Conservation (phyloP, 2,797 vertebrate genomes). For the Thaleichthys pacificus region DNA sequence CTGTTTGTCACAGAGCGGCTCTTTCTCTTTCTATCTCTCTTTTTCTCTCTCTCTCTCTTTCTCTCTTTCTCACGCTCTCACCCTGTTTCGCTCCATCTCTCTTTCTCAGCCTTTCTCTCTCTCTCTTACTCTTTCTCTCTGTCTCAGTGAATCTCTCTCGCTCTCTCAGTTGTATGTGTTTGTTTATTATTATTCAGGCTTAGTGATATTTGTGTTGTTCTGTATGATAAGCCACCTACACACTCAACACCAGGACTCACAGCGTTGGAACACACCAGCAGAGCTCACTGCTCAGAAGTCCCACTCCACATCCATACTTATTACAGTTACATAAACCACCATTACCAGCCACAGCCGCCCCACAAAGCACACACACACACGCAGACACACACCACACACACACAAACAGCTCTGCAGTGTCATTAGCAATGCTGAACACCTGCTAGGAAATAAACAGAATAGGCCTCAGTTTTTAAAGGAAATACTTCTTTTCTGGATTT, state of each 20-base stretch:
- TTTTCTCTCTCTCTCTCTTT: constrained; percentile 7
- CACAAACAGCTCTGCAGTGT: not conserved
- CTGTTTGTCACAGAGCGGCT: constrained; percentile 12
- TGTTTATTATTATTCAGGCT: constrained; percentile 44
- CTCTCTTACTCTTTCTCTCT: not conserved
- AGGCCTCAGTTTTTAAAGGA: too few relatives aligned
- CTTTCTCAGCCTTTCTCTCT: not conserved
- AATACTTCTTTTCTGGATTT: too few relatives aligned
- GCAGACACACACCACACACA: constrained; percentile 18
- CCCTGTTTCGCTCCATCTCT: constrained; percentile 11
- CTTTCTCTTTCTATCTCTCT: constrained; percentile 13
- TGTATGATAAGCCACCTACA: constrained; percentile 75
- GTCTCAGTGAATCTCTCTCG: constrained; percentile 23
- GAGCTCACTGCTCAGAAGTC: constrained; percentile 53
- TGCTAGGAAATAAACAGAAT: not conserved
- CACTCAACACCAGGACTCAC: constrained; percentile 65
- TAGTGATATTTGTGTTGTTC: constrained; percentile 56
- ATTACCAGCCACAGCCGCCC: constrained; percentile 42
- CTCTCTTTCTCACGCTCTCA: constrained; percentile 11
- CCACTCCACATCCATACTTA: constrained; percentile 68
- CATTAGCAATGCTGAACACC: constrained; percentile 5
- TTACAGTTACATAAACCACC: constrained; percentile 73
- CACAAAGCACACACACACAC: constrained; percentile 33
- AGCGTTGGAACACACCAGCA: constrained; percentile 49
- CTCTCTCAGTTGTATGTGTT: constrained; percentile 7